These are phyloP conservation scores for Adelphocoris suturalis DNA, from an alignment of 2,888 invertebrate genomes.

Conservation along the genomic window DNA sequence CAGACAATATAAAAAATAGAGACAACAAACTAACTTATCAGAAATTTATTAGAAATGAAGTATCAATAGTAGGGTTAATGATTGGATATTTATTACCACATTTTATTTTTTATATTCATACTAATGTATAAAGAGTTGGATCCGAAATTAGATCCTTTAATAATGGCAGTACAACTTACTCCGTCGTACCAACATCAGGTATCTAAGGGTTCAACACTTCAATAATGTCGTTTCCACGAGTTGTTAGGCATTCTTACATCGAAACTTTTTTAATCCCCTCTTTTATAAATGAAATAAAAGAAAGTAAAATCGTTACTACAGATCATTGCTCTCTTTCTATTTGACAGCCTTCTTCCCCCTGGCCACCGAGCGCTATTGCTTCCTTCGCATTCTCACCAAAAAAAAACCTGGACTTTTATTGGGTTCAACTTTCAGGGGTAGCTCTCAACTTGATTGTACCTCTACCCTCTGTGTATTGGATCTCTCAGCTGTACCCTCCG, in stretches of 20 bases:
- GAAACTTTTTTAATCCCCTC: constrained; percentile 12
- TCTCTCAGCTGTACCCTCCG: neutral
- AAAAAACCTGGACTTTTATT: constrained; percentile 24
- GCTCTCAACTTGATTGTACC: constrained; percentile 54
- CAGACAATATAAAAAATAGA: no score
- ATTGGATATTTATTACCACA: no score
- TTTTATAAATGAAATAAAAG: neutral
- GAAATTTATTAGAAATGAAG: no score
- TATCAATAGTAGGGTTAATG: no score
- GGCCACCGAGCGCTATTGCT: neutral
- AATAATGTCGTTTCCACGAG: neutral
- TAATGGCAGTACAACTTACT: no score
- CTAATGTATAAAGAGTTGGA: no score
- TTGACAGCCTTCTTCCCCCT: neutral
- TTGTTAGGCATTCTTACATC: neutral
- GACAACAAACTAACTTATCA: no score
- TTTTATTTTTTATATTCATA: no score
- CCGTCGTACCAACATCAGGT: no score
- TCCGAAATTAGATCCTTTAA: no score
- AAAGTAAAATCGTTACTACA: neutral
- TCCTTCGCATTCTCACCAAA: neutral
- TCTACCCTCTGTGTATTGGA: constrained; percentile 42
- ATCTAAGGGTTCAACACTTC: neutral
- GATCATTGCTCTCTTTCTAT: neutral
- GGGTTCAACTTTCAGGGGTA: constrained; percentile 36